These are phyloP conservation scores for Tretioscincus oriximinensis DNA, from an alignment of 2,113 vertebrate genomes.

Conservation along the genomic window DNA sequence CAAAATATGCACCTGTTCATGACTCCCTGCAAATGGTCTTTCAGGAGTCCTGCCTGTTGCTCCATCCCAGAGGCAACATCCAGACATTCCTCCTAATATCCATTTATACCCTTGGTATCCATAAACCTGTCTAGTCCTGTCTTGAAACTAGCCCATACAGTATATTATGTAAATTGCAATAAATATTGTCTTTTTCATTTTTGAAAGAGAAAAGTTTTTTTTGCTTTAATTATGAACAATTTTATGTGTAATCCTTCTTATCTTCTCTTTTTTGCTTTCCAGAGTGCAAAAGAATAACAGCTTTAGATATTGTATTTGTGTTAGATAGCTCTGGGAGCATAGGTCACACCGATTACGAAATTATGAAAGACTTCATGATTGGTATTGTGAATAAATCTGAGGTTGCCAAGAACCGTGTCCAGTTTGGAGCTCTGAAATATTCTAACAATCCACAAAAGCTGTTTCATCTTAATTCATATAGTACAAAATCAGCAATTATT, in stretches of 20 bases:
- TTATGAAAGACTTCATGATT: conserved; percentile 71
- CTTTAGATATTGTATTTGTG: conserved; percentile 72
- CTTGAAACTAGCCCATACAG: neutral
- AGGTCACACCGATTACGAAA: conserved; percentile 20
- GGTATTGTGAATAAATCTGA: conserved; percentile 66
- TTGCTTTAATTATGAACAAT: neutral
- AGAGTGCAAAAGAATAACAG: conserved; percentile 67
- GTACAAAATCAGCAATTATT: conserved; percentile 47
- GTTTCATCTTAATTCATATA: conserved; percentile 55
- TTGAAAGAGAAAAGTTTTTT: neutral
- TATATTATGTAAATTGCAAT: neutral
- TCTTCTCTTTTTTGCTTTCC: conserved; percentile 9
- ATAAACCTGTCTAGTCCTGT: too few relatives aligned
- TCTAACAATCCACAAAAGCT: conserved; percentile 46
- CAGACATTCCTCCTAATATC: too few relatives aligned
- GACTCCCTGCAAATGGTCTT: too few relatives aligned
- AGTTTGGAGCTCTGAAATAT: conserved; percentile 70
- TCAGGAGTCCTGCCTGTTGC: too few relatives aligned
- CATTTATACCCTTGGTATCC: too few relatives aligned
- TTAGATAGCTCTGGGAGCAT: conserved; percentile 73
- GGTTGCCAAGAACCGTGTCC: conserved; percentile 62
- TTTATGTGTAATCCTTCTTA: neutral
- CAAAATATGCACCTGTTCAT: too few relatives aligned
- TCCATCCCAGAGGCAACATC: too few relatives aligned
- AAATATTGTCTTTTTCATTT: neutral